Conservation (phyloP, 1,140 invertebrate species). For the Lanistes nyassanus region DNA sequence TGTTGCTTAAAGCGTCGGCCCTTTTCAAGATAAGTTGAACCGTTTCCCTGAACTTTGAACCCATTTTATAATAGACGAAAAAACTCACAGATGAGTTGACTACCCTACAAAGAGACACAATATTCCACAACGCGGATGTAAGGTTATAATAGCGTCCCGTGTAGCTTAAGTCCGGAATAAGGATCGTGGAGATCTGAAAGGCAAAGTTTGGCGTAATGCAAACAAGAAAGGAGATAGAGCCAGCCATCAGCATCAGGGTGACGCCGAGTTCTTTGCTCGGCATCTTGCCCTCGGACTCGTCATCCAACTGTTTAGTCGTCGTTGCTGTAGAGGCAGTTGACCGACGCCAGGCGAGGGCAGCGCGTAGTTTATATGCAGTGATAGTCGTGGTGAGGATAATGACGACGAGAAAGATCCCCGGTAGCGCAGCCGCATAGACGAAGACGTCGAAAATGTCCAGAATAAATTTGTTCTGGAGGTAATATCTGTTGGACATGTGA, state of each 20-base stretch:
- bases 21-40: too few relatives aligned
- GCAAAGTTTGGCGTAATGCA: constrained; percentile 7
- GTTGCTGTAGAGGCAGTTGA: background rate
- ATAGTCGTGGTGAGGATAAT: constrained; percentile 11
- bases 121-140: background rate
- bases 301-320: background rate
- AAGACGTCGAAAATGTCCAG: constrained; percentile 16
- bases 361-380: constrained; percentile 13
- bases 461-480: constrained; percentile 11
- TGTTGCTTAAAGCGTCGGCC: too few relatives aligned
- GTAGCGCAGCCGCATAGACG: constrained; percentile 10
- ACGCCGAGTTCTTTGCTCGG: background rate
- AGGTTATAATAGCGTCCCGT: constrained; percentile 12
- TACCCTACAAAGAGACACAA: constrained; percentile 1
- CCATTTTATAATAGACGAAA: constrained; percentile 20
- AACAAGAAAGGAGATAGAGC: constrained; percentile 9
- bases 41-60: constrained; percentile 20
- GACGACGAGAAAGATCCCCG: constrained; percentile 20
- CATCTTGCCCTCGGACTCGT: background rate
- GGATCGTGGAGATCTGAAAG: constrained; percentile 1
- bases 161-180: constrained; percentile 10
- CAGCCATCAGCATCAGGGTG: constrained; percentile 3
- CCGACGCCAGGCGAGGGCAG: constrained; percentile 4
- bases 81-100: constrained; percentile 22
- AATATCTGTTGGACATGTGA: constrained; percentile 16